Percentiles rank a stretch among this genome's conserved stretches.
Evolutionary conservation across 2,888 invertebrate genomes (phyloP).

Genomic region (Thalpophila matura): DNA sequence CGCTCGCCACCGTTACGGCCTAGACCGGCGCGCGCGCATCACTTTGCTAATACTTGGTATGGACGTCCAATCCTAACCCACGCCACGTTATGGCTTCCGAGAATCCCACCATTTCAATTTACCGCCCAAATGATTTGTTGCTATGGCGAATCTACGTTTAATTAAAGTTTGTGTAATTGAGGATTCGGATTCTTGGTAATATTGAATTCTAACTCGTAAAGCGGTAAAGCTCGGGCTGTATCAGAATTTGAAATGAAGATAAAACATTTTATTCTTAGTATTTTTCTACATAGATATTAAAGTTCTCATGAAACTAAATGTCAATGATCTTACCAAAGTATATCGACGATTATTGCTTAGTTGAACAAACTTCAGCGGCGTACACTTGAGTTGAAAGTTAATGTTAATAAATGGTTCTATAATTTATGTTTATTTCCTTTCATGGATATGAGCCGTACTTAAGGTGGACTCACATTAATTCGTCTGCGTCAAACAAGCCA

Average conservation of each 20-base stretch:
- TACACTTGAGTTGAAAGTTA: background rate
- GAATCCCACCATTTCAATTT: constrained; percentile 75
- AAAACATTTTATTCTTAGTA: background rate
- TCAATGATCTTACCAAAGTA: constrained; percentile 12
- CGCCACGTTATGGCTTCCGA: constrained; percentile 70
- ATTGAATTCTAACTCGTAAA: constrained; percentile 39
- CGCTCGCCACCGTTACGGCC: constrained; percentile 59
- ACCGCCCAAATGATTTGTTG: constrained; percentile 72
- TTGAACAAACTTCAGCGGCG: constrained; percentile 10
- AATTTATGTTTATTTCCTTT: background rate
- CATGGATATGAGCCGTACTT: too few species aligned
- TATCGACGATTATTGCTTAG: background rate
- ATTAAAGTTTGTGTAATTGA: constrained; percentile 46
- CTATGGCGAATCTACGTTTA: constrained; percentile 63
- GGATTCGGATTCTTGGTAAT: constrained; percentile 38
- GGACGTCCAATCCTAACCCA: constrained; percentile 61
- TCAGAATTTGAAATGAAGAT: constrained; percentile 42
- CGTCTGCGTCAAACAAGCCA: too few species aligned
- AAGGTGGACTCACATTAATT: too few species aligned
- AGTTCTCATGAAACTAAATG: constrained; percentile 3
- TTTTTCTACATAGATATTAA: background rate
- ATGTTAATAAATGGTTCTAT: background rate
- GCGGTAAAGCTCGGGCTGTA: constrained; percentile 25
- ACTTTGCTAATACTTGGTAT: constrained; percentile 46
- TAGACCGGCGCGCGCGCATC: constrained; percentile 40